phyloP scores from a whole-genome alignment of 1,140 invertebrate genomes.

The Tribolium madens region DNA sequence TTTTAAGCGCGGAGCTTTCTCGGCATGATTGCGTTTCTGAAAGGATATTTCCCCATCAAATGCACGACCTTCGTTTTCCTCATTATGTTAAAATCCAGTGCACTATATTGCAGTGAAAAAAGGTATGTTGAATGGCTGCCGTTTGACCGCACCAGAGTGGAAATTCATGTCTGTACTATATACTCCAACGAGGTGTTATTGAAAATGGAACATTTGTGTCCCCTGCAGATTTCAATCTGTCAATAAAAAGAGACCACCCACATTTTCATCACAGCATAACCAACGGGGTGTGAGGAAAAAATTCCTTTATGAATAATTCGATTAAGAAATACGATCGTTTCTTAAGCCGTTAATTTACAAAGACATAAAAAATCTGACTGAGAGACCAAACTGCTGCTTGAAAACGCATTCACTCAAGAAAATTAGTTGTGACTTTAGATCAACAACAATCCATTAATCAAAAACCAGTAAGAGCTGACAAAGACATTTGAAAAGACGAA shows the following conservation, averaged over 20 bases:
- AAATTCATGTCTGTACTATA: constrained; percentile 34
- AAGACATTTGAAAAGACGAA: constrained; percentile 42
- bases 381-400: neutral
- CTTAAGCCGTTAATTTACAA: constrained; percentile 21
- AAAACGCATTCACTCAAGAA: constrained; percentile 33
- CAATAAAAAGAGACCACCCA: neutral
- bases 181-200: constrained; percentile 26
- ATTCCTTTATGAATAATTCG: constrained; percentile 21
- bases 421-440: constrained; percentile 42
- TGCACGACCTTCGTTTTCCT: constrained; percentile 10
- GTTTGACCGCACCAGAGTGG: constrained; percentile 41
- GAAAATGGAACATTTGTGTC: constrained; percentile 37
- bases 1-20: neutral
- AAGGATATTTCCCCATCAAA: constrained; percentile 11
- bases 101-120: constrained; percentile 42
- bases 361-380: constrained; percentile 28
- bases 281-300: constrained; percentile 5
- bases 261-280: neutral
- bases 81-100: constrained; percentile 38
- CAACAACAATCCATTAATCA: constrained; percentile 44
- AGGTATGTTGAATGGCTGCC: constrained; percentile 38
- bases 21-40: neutral
- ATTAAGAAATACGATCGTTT: constrained; percentile 19
- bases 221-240: constrained; percentile 16
- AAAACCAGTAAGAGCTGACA: constrained; percentile 39